Percentiles rank a stretch among this genome's conserved stretches.
Conservation (phyloP, 2,888 invertebrate genomes). For the Saturnia japonica region DNA sequence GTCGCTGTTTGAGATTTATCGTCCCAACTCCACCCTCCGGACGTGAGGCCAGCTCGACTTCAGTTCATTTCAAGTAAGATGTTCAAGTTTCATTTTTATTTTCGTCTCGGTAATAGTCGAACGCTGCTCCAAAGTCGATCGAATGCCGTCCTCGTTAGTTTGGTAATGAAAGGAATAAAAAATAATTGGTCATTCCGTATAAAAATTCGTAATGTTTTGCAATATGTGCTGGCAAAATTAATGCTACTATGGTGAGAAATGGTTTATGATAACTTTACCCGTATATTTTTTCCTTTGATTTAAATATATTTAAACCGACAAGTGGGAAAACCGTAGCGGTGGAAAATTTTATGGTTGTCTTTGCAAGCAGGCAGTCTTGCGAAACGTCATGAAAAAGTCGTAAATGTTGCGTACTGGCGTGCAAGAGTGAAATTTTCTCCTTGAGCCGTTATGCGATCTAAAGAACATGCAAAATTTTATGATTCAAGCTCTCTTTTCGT, state of each 20-base stretch:
- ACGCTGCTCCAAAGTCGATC: slow-evolving; percentile 31
- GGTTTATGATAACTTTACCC: slow-evolving; percentile 37
- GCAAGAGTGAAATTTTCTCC: slow-evolving; percentile 68
- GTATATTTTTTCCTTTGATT: slow-evolving; percentile 37
- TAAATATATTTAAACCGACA: slow-evolving; percentile 44
- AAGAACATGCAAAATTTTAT: slow-evolving; percentile 69
- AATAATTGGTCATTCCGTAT: slow-evolving; percentile 17
- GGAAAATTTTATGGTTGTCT: slow-evolving; percentile 64
- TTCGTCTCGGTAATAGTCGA: slow-evolving; percentile 10
- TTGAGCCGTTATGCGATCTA: slow-evolving; percentile 60
- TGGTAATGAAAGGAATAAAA: slow-evolving; percentile 6
- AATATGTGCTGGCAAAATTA: slow-evolving; percentile 44
- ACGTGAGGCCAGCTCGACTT: slow-evolving; percentile 30
- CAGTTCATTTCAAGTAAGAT: slow-evolving; percentile 52
- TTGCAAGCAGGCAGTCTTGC: slow-evolving; percentile 56
- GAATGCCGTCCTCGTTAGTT: slow-evolving; percentile 32
- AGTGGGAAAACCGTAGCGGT: slow-evolving; percentile 44
- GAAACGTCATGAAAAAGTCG: slow-evolving; percentile 70
- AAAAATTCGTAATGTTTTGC: slow-evolving; percentile 40
- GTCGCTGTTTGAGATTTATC: slow-evolving; percentile 61
- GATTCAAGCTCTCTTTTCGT: slow-evolving; percentile 51
- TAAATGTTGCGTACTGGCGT: slow-evolving; percentile 69
- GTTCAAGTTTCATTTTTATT: slow-evolving; percentile 11
- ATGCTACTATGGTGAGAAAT: slow-evolving; percentile 41
- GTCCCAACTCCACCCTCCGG: slow-evolving; percentile 46